Percentiles rank a stretch among this genome's conserved stretches.
Evolutionary conservation across 2,888 invertebrate species (phyloP).

Genomic region (Trissolcus japonicus): DNA sequence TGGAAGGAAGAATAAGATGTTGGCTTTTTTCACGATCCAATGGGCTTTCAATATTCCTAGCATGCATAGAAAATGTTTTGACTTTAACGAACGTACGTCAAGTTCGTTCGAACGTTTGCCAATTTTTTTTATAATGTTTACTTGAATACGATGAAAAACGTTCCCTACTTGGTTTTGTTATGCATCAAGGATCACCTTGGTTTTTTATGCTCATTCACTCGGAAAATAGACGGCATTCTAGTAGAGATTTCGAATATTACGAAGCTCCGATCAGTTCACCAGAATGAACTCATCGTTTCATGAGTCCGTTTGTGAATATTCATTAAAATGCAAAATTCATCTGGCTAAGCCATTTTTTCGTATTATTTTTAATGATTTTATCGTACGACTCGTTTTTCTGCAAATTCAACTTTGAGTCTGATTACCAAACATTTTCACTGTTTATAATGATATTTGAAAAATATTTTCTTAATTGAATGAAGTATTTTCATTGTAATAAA

Average conservation of each 20-base stretch:
- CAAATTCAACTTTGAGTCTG: background rate
- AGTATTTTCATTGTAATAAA: too few relatives aligned
- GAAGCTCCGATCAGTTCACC: slow-evolving; percentile 1
- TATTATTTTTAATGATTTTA: slow-evolving; percentile 5
- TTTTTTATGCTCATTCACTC: slow-evolving; percentile 39
- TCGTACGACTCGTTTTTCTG: slow-evolving; percentile 10
- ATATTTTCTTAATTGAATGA: too few relatives aligned
- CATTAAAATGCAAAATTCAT: slow-evolving; percentile 8
- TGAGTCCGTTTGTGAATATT: slow-evolving; percentile 6
- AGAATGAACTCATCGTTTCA: background rate
- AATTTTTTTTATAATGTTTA: slow-evolving; percentile 43
- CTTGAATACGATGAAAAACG: slow-evolving; percentile 23
- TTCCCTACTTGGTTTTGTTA: slow-evolving; percentile 17
- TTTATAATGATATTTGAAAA: too few relatives aligned
- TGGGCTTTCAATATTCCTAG: slow-evolving; percentile 16
- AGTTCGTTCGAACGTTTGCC: slow-evolving; percentile 32
- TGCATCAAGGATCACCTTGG: slow-evolving; percentile 13
- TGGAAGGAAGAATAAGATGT: too few relatives aligned
- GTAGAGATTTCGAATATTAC: background rate
- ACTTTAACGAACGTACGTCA: slow-evolving; percentile 35
- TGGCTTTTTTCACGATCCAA: slow-evolving; percentile 21
- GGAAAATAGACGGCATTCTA: slow-evolving; percentile 12
- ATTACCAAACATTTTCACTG: too few relatives aligned
- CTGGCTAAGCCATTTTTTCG: background rate
- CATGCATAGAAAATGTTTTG: slow-evolving; percentile 24